Conservation (phyloP, 1,140 invertebrate genomes). For the Ceratosolen fusciceps region DNA sequence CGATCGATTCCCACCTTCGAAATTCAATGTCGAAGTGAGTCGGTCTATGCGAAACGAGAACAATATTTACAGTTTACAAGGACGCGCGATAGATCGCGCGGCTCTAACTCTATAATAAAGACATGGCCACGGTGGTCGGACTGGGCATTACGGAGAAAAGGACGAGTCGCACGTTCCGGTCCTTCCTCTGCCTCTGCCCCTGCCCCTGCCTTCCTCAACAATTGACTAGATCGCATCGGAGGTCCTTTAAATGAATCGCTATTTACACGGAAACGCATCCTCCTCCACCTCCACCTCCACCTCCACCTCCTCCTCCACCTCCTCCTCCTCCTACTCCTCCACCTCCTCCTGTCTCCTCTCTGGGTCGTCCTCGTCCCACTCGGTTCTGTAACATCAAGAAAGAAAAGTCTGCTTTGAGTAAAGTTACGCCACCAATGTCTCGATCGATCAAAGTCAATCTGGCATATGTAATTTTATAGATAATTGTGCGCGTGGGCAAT, state of each 20-base stretch:
- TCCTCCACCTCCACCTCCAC: background rate
- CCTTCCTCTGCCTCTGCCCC: background rate
- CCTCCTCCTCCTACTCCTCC: no score
- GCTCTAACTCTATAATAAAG: background rate
- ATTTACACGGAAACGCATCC: constrained; percentile 10
- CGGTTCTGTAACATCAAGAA: constrained; percentile 43
- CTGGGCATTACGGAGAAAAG: background rate
- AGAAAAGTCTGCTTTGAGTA: background rate
- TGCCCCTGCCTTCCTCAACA: constrained; percentile 1
- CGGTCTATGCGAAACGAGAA: background rate
- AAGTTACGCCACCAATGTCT: background rate
- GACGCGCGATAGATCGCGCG: background rate
- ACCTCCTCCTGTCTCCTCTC: no score
- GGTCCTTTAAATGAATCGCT: constrained; percentile 28
- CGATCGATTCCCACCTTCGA: background rate
- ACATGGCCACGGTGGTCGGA: constrained; percentile 6
- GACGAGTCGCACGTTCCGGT: background rate
- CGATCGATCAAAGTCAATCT: no score
- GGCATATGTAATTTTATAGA: background rate
- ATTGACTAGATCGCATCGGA: constrained; percentile 39
- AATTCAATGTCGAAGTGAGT: background rate
- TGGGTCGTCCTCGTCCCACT: background rate
- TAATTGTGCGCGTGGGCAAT: background rate
- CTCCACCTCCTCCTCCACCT: no score
- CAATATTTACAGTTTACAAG: constrained; percentile 36